These are phyloP conservation scores for Zygogramma bicolorata DNA, from an alignment of 2,888 invertebrate species.

Conservation along the genomic window DNA sequence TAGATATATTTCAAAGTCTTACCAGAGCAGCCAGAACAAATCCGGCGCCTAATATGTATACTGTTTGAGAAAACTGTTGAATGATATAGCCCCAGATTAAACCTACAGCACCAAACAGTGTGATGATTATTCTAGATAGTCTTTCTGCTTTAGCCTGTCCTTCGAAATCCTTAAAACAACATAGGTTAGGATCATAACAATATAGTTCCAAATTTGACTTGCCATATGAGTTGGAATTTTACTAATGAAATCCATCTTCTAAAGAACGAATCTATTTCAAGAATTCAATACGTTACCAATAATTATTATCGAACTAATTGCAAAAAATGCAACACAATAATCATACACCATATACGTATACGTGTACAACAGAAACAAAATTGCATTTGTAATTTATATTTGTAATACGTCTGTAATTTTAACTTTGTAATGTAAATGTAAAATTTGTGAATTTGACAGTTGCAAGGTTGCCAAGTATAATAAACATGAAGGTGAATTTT, in stretches of 20 bases:
- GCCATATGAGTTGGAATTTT: constrained; percentile 67
- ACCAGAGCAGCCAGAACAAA: constrained; percentile 88
- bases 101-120: constrained; percentile 91
- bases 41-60: constrained; percentile 92
- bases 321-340: too few relatives aligned
- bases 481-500: too few relatives aligned
- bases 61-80: constrained; percentile 95
- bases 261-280: neutral
- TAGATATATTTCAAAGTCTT: constrained; percentile 61
- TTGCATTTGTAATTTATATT: too few relatives aligned
- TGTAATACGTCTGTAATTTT: too few relatives aligned
- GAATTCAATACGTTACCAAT: too few relatives aligned
- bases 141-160: constrained; percentile 93
- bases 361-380: too few relatives aligned
- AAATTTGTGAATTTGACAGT: too few relatives aligned
- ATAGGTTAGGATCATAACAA: neutral
- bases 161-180: constrained; percentile 80
- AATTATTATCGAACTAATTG: too few relatives aligned
- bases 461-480: too few relatives aligned
- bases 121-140: constrained; percentile 89
- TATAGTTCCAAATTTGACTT: constrained; percentile 38
- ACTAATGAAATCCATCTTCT: constrained; percentile 61
- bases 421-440: too few relatives aligned
- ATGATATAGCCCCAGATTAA: constrained; percentile 93
- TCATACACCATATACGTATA: too few relatives aligned